Base-by-base conservation (phyloP, 1,140 invertebrate species). In the Saccostrea echinata region DNA sequence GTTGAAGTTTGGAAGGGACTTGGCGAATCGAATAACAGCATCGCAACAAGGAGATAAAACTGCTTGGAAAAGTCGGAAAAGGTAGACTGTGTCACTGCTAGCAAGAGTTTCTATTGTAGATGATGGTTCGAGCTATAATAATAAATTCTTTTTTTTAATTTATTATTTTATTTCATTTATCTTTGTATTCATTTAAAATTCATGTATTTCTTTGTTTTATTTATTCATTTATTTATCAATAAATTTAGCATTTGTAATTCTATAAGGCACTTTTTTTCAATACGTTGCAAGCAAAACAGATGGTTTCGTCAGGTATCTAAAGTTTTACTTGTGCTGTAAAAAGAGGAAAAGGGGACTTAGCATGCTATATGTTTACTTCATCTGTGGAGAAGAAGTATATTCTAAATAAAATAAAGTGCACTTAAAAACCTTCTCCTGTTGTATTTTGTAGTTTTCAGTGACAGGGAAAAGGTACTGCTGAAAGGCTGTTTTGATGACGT, bases 1-100 rank as follows among this genome's bases (percentile, higher is more conserved):
- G 91, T 97, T 96, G 96, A 99, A 99, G 21, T 91, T 92, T 88
- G 98, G 98, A 90, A 99, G 98, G 89, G 98, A 96, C 93, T 99
- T 99, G 90, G 98, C 98, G 94, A 99, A 99, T 94, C 99, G 98
- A 80, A 99, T 98, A 9, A 90, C 89, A 30, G 90, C 91, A 61
- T 93, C 91, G 90, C 92, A 86, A 0, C 92, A 87, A 0, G 92
- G 92, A 24, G 91, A 30, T 8, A 91, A 84, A 27, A 91, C 81
- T 16, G 92, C 85, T 80, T 93, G 92, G 86, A 91, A 93, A 21
- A 84, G 86, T 24, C 83, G 84, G 64, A 92, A 93, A 24, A 93
- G 76, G 1, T 89, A 83, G 6, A 53, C 21, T 3, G 51, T 6
- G n/a, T 83, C 81, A 18, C 35, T n/a, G 11, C 12, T 53, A 1